Evolutionary conservation across 2,797 vertebrate species (phyloP).

Genomic region (Ataeniobius toweri): DNA sequence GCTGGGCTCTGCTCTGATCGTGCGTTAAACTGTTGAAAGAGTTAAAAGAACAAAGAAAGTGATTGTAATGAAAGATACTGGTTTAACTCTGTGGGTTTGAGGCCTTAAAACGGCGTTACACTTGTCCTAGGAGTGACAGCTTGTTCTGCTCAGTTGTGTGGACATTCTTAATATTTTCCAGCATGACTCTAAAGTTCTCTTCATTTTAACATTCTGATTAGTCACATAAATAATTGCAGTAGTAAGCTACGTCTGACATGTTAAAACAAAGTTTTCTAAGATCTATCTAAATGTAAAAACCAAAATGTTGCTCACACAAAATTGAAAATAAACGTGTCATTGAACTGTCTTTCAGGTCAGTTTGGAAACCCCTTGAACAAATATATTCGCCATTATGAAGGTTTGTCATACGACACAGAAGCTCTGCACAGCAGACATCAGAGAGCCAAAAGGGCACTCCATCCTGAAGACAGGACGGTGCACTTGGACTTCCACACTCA

Average conservation of each 20-base stretch:
- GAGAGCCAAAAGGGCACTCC: conserved; percentile 93
- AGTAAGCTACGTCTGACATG: neutral
- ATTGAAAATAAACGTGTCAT: conserved; percentile 14
- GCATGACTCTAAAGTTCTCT: neutral
- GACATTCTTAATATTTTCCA: conserved; percentile 13
- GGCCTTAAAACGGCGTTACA: conserved; percentile 48
- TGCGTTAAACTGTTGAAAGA: conserved; percentile 54
- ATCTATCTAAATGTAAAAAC: neutral
- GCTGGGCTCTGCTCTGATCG: conserved; percentile 41
- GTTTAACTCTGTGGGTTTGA: conserved; percentile 52
- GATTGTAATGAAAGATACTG: conserved; percentile 38
- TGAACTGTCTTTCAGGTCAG: conserved; percentile 83
- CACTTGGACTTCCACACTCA: conserved; percentile 93
- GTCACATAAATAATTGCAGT: neutral
- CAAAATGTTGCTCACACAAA: neutral
- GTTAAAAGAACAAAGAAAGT: conserved; percentile 57
- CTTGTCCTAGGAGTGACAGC: conserved; percentile 11
- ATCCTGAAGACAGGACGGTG: conserved; percentile 87
- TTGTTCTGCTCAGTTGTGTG: conserved; percentile 7
- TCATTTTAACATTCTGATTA: neutral
- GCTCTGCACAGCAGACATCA: conserved; percentile 94
- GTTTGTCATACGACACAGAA: conserved; percentile 89
- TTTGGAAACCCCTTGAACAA: conserved; percentile 89
- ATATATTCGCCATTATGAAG: conserved; percentile 95
- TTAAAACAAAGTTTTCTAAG: neutral